Conservation (phyloP, 2,888 invertebrate genomes). For the Cheilosia grossa region DNA sequence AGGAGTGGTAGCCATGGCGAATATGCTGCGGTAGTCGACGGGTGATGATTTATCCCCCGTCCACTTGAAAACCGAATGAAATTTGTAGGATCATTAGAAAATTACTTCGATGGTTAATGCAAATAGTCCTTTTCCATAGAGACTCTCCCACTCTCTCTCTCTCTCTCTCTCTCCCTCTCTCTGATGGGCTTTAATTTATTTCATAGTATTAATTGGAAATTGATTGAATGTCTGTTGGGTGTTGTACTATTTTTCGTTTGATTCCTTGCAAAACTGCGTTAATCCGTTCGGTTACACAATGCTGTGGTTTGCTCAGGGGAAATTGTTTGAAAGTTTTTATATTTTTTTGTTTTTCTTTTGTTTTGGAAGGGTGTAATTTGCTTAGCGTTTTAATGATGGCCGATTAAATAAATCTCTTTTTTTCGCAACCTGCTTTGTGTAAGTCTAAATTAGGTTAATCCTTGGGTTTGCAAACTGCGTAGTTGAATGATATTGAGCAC, state of each 20-base stretch:
- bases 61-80: conserved; percentile 35
- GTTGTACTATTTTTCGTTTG: conserved; percentile 58
- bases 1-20: conserved; percentile 25
- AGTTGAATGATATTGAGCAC: too few relatives aligned
- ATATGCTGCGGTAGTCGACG: not conserved
- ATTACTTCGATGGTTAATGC: conserved; percentile 70
- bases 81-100: conserved; percentile 73
- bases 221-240: conserved; percentile 72
- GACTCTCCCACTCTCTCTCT: conserved; percentile 2
- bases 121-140: conserved; percentile 60
- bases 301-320: conserved; percentile 23
- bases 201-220: conserved; percentile 72
- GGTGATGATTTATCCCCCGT: not conserved
- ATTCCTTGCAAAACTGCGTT: conserved; percentile 44
- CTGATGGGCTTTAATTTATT: conserved; percentile 60
- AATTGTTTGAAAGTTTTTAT: conserved; percentile 24
- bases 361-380: conserved; percentile 29
- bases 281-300: conserved; percentile 60
- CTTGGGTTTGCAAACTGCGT: not conserved
- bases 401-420: not conserved
- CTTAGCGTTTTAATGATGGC: conserved; percentile 30
- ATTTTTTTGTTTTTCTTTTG: conserved; percentile 5
- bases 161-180: not conserved
- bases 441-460: not conserved
- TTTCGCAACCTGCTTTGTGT: not conserved